Base-by-base conservation (phyloP, 2,888 invertebrate genomes). In the Ferdinandea cuprea region DNA sequence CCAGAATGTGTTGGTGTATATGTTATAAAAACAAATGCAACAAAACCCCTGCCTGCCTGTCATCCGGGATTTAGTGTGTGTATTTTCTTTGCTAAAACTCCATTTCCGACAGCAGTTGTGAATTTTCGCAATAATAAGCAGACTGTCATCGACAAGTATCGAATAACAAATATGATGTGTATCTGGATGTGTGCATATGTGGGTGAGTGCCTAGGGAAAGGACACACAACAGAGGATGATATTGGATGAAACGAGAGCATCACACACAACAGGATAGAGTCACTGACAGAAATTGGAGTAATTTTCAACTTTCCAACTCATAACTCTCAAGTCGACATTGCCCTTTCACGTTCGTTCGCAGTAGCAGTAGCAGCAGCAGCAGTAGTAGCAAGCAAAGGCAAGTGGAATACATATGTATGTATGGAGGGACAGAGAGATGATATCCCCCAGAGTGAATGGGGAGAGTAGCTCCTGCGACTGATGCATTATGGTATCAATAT, bases 221-320 rank as follows among this genome's bases (percentile, higher is more conserved):
- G 40, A 48, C 35, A 19, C 13, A 35, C 11, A 8, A 0, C n/a
- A n/a, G n/a, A n/a, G n/a, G n/a, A n/a, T 1, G 6, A 19, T n/a
- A 25, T 19, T 40, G 28, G 17, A 65, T 42, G 21, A 19, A 54
- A 44, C n/a, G 21, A 35, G 8, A 30, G 28, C 1, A 9, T 7
- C 35, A 46, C 15, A 9, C 25, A 44, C 28, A 1, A 40, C 66
- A 44, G 40, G 54, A 44, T 54, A 42, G 21, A 42, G 42, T 17
- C n/a, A 35, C 15, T 77, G 68, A 69, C 68, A 37, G 44, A 61
- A 76, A 61, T 44, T 63, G 28, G 52, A 46, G 68, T 52, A 76
- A 68, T 58, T 73, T 63, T 52, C 58, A 74, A 66, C 68, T 52
- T 19, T 50, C 42, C 48, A 52, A 72, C 58, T 46, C 59, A 76